Evolutionary conservation across 2,797 vertebrate species (phyloP).

Genomic region (Molossus molossus): DNA sequence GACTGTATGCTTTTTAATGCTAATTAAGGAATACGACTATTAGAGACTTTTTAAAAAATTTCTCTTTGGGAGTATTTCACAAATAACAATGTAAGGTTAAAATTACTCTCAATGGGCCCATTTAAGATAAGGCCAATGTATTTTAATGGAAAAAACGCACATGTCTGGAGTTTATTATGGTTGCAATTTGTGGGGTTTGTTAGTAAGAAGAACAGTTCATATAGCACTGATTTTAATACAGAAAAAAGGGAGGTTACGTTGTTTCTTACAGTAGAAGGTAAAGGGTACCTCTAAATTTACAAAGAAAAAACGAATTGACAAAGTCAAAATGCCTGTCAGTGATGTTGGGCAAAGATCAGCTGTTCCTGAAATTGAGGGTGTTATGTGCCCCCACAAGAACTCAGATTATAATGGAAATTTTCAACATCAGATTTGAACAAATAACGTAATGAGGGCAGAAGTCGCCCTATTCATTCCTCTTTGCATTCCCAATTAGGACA

Average conservation of each 20-base stretch:
- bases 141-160: not conserved
- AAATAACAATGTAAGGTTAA: not conserved
- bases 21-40: conserved; percentile 47
- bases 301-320: not conserved
- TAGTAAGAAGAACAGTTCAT: not conserved
- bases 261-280: not conserved
- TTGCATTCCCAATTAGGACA: not conserved
- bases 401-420: not conserved
- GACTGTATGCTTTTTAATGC: conserved; percentile 54
- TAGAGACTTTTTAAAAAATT: conserved; percentile 48
- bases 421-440: not conserved
- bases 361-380: not conserved
- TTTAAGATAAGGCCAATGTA: not conserved
- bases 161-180: not conserved
- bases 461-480: not conserved
- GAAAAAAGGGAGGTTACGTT: not conserved
- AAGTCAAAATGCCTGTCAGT: conserved; percentile 7
- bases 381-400: not conserved
- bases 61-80: conserved; percentile 54
- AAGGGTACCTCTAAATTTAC: conserved; percentile 24
- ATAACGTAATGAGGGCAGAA: not conserved
- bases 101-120: not conserved
- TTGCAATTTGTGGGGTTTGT: not conserved
- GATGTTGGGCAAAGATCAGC: not conserved
- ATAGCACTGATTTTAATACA: not conserved